Conservation (phyloP, 2,888 invertebrate species). For the Ormyrus pomaceus region DNA sequence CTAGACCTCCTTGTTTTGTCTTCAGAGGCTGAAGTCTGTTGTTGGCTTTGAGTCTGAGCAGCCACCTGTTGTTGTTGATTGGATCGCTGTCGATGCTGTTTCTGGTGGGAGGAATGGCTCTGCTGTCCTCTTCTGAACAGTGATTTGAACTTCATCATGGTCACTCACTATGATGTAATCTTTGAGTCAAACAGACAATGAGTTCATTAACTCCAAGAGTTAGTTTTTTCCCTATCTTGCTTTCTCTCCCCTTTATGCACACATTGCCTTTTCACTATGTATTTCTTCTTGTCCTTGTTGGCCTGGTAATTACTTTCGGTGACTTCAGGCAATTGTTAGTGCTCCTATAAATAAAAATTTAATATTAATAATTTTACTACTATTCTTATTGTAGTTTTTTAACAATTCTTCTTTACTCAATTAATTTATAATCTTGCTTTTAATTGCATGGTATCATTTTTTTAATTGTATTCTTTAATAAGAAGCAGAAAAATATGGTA, state of each 20-base stretch:
- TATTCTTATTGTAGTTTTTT: constrained; percentile 39
- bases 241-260: constrained; percentile 29
- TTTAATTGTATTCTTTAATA: too few relatives aligned
- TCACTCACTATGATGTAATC: constrained; percentile 69
- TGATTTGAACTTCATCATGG: constrained; percentile 94
- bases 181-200: constrained; percentile 47
- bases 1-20: constrained; percentile 79
- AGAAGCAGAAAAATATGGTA: too few relatives aligned
- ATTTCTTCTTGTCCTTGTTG: constrained; percentile 45
- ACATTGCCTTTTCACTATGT: constrained; percentile 25
- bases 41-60: constrained; percentile 48
- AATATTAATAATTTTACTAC: constrained; percentile 42
- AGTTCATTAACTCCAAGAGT: constrained; percentile 56
- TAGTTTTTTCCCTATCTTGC: constrained; percentile 36
- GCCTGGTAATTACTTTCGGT: constrained; percentile 42
- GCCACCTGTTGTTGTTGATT: constrained; percentile 71
- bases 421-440: background rate
- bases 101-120: constrained; percentile 68
- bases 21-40: constrained; percentile 78
- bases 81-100: constrained; percentile 66
- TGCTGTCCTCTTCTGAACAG: constrained; percentile 91
- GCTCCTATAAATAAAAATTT: constrained; percentile 49
- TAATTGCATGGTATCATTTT: too few relatives aligned
- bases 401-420: constrained; percentile 20
- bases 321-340: constrained; percentile 30